Base-by-base conservation (phyloP, 2,113 vertebrate species). In the Manacus vitellinus region DNA sequence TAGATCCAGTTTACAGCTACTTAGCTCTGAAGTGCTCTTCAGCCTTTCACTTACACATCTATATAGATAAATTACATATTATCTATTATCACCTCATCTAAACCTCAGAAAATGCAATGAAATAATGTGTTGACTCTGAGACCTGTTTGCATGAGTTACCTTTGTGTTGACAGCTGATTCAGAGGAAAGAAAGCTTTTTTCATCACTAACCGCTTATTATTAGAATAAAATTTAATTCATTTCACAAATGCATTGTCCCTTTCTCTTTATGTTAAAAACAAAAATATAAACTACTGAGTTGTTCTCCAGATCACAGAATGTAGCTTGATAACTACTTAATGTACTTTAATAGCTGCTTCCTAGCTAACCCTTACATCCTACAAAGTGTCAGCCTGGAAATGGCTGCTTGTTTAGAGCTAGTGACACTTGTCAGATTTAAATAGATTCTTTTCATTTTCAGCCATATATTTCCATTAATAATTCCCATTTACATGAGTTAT, bases 381-480 rank as follows among this genome's bases (percentile, higher is more conserved):
- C 18, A 16, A 85, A 55, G 6, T 46, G 39, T 35, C 72, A 81
- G 24, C 27, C 51, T 74, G 58, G 76, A 86, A 94, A 95, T 25
- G 55, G 43, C 19, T 89, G 52, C 76, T 77, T 70, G 25, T 80
- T 91, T 46, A 80, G 49, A 86, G 15, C 28, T 44, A 51, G 59
- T 43, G 65, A 55, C 67, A 89, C 51, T 66, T 37, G 10, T 55
- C 67, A 84, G 10, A 61, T 46, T 86, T 66, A 81, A 74, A 73
- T 44, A 77, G 30, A 72, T 74, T 47, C 7, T 63, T 88, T 88
- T 89, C 41, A 18, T 80, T 46, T 62, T 88, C 68, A 87, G 33
- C 3, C 18, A 71, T 15, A 47, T 59, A 75, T 88, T 92, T 91
- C 55, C 77, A 84, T 84, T 92, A 91, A 92, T 86, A 77, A 63